These are phyloP conservation scores for Aporophyla lueneburgensis DNA, from an alignment of 2,888 invertebrate species.

Conservation along the genomic window DNA sequence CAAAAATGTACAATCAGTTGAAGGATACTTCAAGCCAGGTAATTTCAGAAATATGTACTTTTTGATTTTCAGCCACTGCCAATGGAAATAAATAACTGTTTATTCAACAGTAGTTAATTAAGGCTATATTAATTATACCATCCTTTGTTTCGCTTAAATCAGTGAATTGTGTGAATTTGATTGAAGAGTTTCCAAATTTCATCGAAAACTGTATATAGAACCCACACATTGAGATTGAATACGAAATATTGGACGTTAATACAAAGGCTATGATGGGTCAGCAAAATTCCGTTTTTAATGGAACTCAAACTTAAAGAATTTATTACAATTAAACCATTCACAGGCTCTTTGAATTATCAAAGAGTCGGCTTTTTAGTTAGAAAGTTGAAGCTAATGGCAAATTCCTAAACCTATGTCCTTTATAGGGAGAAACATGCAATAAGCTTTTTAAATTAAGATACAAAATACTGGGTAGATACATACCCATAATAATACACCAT, in stretches of 20 bases:
- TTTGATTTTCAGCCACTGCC: background rate
- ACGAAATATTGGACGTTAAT: constrained; percentile 6
- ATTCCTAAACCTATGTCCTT: background rate
- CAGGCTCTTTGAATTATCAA: background rate
- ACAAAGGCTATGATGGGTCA: constrained; percentile 7
- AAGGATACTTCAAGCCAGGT: background rate
- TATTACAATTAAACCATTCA: background rate
- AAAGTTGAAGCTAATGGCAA: background rate
- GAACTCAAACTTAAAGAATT: background rate
- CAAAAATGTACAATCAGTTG: constrained; percentile 12
- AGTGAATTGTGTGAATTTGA: constrained; percentile 35
- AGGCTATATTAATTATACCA: constrained; percentile 23
- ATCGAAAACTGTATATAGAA: constrained; percentile 26
- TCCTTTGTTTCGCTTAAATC: constrained; percentile 29
- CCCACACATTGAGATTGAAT: constrained; percentile 26
- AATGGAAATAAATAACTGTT: constrained; percentile 9
- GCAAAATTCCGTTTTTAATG: constrained; percentile 21
- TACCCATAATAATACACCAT: constrained; percentile 13
- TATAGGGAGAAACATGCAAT: background rate
- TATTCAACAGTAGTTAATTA: constrained; percentile 23
- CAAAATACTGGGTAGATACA: background rate
- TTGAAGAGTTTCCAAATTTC: constrained; percentile 38
- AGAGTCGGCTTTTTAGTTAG: background rate
- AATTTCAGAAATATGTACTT: constrained; percentile 16
- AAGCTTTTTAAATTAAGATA: background rate